These are phyloP conservation scores for Neoascia interrupta DNA, from an alignment of 2,888 invertebrate species.

Conservation along the genomic window DNA sequence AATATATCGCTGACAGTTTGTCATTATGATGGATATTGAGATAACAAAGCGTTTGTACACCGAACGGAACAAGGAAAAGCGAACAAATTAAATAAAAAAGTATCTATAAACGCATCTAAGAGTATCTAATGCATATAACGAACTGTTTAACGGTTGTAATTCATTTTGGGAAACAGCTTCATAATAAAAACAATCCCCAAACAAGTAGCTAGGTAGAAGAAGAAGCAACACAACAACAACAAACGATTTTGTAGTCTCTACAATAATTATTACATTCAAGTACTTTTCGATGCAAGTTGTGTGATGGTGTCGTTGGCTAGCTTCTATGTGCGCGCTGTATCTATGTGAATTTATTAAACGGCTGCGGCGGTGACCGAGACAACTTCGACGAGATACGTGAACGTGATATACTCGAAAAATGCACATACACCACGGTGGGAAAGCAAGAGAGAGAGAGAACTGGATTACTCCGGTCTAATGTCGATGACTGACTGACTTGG, in stretches of 20 bases:
- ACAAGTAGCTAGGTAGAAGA: constrained; percentile 27
- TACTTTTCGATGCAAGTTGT: constrained; percentile 46
- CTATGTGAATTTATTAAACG: constrained; percentile 57
- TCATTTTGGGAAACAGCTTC: constrained; percentile 36
- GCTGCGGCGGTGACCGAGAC: constrained; percentile 30
- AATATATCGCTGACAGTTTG: constrained; percentile 32
- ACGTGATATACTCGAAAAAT: constrained; percentile 47
- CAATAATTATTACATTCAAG: constrained; percentile 46
- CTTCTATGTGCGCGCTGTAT: constrained; percentile 40
- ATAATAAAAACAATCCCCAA: constrained; percentile 24
- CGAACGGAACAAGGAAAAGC: constrained; percentile 16
- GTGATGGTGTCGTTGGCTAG: constrained; percentile 40
- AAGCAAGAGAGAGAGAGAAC: constrained; percentile 54
- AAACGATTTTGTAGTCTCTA: too few species aligned
- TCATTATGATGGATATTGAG: constrained; percentile 26
- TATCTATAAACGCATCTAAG: constrained; percentile 29
- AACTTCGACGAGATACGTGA: constrained; percentile 51
- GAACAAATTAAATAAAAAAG: neutral
- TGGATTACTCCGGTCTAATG: constrained; percentile 74
- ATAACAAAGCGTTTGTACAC: constrained; percentile 44
- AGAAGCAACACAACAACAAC: constrained; percentile 34
- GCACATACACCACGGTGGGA: constrained; percentile 22
- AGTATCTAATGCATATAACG: constrained; percentile 26
- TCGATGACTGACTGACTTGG: constrained; percentile 75
- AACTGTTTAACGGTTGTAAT: constrained; percentile 61